Percentiles rank a stretch among this genome's conserved stretches.
phyloP scores from a whole-genome alignment of 2,113 vertebrate genomes.

The Campylorhamphus procurvoides region DNA sequence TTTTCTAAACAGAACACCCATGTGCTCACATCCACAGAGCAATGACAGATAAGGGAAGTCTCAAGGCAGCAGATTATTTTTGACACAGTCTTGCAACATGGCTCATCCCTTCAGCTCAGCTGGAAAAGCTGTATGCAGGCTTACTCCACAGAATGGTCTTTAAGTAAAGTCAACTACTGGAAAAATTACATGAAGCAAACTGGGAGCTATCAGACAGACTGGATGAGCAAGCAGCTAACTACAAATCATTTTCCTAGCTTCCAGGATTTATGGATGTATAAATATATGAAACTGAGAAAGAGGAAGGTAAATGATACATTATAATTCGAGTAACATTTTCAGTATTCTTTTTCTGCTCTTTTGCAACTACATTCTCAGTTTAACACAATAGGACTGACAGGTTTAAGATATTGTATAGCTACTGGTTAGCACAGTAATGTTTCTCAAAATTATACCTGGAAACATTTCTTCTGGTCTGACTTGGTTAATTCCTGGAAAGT shows the following conservation, averaged over 20 bases:
- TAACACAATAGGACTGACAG: not conserved
- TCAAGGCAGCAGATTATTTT: not conserved
- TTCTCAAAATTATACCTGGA: not conserved
- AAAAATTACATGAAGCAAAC: not conserved
- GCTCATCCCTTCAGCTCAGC: conserved; percentile 12
- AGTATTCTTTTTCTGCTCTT: not conserved
- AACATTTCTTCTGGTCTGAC: not conserved
- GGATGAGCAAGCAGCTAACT: not conserved
- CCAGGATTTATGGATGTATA: not conserved
- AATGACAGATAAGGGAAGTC: not conserved
- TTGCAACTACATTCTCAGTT: not conserved
- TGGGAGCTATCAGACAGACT: not conserved
- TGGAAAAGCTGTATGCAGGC: not conserved
- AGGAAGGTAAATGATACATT: not conserved
- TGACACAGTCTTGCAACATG: not conserved
- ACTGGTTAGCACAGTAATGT: not conserved
- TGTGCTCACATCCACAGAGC: not conserved
- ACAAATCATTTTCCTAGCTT: not conserved
- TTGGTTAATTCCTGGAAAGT: not conserved
- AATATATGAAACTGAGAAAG: not conserved
- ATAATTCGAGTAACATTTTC: not conserved
- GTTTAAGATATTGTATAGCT: not conserved
- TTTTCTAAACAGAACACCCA: not conserved
- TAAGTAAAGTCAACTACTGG: not conserved
- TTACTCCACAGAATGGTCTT: not conserved